A percentile compares a stretch with the other conserved stretches of the same genome.
phyloP scores from a whole-genome alignment of 2,888 invertebrate species.

The Drosophila pegasa region DNA sequence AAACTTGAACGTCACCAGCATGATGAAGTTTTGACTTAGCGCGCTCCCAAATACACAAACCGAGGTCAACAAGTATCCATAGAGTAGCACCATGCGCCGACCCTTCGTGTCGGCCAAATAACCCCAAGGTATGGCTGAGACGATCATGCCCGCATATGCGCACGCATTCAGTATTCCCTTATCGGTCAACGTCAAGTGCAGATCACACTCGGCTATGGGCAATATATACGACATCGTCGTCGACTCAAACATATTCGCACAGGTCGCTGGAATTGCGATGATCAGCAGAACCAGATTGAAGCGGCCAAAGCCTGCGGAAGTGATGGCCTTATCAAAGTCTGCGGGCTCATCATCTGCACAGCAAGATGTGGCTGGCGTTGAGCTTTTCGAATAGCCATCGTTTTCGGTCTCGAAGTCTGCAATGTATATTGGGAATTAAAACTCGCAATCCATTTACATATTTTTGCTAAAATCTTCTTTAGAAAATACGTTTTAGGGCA shows the following conservation, averaged over 20 bases:
- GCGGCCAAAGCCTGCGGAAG: conserved; percentile 88
- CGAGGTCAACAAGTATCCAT: conserved; percentile 88
- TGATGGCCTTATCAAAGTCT: conserved; percentile 90
- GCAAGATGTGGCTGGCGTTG: conserved; percentile 9
- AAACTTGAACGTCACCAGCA: conserved; percentile 90
- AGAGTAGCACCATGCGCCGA: conserved; percentile 88
- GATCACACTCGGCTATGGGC: conserved; percentile 91
- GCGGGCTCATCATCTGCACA: conserved; percentile 81
- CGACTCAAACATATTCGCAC: conserved; percentile 89
- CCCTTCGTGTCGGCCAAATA: conserved; percentile 91
- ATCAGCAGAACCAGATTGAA: conserved; percentile 88
- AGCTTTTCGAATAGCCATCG: conserved; percentile 49
- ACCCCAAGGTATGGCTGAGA: conserved; percentile 91
- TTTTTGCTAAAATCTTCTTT: too few species aligned
- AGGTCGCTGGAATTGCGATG: conserved; percentile 88
- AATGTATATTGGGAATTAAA: conserved; percentile 17
- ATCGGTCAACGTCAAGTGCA: conserved; percentile 88
- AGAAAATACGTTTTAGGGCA: too few species aligned
- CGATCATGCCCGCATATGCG: conserved; percentile 92
- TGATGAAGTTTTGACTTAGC: conserved; percentile 88
- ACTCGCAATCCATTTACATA: too few species aligned
- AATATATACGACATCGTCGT: conserved; percentile 90
- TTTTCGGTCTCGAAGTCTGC: conserved; percentile 37
- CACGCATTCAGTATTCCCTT: conserved; percentile 90
- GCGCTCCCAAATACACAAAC: conserved; percentile 88